Conservation (phyloP, 2,888 invertebrate genomes). For the Cactoblastis cactorum region DNA sequence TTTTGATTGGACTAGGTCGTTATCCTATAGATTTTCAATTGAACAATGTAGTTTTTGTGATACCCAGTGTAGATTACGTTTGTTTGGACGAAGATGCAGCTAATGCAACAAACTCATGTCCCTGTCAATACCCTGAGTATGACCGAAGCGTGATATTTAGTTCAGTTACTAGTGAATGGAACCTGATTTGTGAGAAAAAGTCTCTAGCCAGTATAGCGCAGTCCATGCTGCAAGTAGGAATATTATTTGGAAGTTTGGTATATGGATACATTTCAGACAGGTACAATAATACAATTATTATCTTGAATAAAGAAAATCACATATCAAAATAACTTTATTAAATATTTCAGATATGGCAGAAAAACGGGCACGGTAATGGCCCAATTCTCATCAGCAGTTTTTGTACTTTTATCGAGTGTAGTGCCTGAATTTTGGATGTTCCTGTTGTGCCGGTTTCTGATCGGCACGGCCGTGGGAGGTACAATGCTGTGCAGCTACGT, state of each 20-base stretch:
- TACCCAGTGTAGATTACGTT: slow-evolving; percentile 58
- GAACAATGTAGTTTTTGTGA: slow-evolving; percentile 62
- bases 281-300: too few relatives aligned
- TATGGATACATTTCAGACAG: slow-evolving; percentile 63
- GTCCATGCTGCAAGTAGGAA: slow-evolving; percentile 65
- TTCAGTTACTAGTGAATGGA: slow-evolving; percentile 58
- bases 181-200: slow-evolving; percentile 71
- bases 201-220: slow-evolving; percentile 69
- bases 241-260: slow-evolving; percentile 64
- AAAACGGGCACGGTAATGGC: slow-evolving; percentile 69
- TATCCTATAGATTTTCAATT: slow-evolving; percentile 62
- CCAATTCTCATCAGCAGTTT: slow-evolving; percentile 69
- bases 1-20: slow-evolving; percentile 28
- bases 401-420: slow-evolving; percentile 55
- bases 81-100: slow-evolving; percentile 39
- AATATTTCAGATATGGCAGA: slow-evolving; percentile 75
- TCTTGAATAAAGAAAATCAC: too few relatives aligned
- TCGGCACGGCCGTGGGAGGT: slow-evolving; percentile 78
- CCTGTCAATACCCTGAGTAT: slow-evolving; percentile 5
- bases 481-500: slow-evolving; percentile 81
- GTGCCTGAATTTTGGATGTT: slow-evolving; percentile 77
- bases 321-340: too few relatives aligned
- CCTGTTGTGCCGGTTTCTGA: slow-evolving; percentile 68
- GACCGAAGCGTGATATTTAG: neutral
- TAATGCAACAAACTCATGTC: slow-evolving; percentile 37